Evolutionary conservation across 2,888 invertebrate genomes (phyloP).

Genomic region (Agriotes lineatus): DNA sequence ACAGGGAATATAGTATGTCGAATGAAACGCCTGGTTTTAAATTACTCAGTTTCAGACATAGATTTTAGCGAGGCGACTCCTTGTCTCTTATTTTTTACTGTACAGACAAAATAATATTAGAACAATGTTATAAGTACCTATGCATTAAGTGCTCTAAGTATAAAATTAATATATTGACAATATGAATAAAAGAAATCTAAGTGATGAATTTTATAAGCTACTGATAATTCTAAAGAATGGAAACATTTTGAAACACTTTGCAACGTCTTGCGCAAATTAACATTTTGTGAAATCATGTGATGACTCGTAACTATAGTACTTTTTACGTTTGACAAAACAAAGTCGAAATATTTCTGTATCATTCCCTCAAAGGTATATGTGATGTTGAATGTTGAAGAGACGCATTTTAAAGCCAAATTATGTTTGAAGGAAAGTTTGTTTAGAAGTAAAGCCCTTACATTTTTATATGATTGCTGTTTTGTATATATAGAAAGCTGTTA

Average conservation of each 20-base stretch:
- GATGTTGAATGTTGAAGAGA: conserved; percentile 21
- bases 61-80: no score
- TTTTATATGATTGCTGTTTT: conserved; percentile 26
- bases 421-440: background rate
- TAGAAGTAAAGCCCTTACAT: conserved; percentile 13
- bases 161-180: conserved; percentile 17
- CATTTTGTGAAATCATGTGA: background rate
- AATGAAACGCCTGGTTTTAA: no score
- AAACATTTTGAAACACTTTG: no score
- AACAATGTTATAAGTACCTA: no score
- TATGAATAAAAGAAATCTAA: background rate
- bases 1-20: no score
- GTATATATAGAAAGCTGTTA: conserved; percentile 32
- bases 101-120: no score
- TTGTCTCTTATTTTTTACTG: no score
- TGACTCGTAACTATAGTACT: background rate
- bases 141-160: conserved; percentile 1
- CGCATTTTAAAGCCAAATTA: conserved; percentile 26
- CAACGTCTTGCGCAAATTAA: no score
- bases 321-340: background rate
- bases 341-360: background rate
- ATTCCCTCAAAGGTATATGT: conserved; percentile 21
- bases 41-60: no score
- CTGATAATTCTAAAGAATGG: no score
- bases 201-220: conserved; percentile 3